A percentile compares a stretch with the other conserved stretches of the same genome.
phyloP scores from a whole-genome alignment of 2,888 invertebrate species.

The Lasioglossum marginatum region DNA sequence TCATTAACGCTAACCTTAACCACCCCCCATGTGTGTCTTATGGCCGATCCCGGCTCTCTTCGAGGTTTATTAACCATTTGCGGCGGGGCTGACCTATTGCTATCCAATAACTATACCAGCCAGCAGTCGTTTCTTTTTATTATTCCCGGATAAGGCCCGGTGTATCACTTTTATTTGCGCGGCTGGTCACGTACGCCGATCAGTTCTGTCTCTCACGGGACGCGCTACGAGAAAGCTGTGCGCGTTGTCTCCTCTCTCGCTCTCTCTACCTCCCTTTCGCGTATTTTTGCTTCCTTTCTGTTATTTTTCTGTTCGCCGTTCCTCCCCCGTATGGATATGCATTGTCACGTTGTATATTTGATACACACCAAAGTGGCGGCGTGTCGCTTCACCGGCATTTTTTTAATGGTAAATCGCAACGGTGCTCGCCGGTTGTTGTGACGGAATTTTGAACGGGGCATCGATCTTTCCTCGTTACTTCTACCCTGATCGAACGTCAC shows the following conservation, averaged over 20 bases:
- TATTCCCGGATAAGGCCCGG: slow-evolving; percentile 67
- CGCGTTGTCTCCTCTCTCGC: slow-evolving; percentile 2
- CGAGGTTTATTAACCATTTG: slow-evolving; percentile 77
- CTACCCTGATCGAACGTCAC: slow-evolving; percentile 5
- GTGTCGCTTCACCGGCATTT: slow-evolving; percentile 37
- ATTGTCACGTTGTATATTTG: slow-evolving; percentile 59
- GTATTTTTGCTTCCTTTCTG: slow-evolving; percentile 11
- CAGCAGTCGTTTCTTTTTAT: slow-evolving; percentile 72
- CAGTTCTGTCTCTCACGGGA: slow-evolving; percentile 58
- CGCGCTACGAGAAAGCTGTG: slow-evolving; percentile 42
- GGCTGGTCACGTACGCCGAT: slow-evolving; percentile 64
- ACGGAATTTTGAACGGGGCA: slow-evolving; percentile 16
- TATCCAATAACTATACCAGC: slow-evolving; percentile 72
- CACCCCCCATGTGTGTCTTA: slow-evolving; percentile 76
- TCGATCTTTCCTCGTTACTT: slow-evolving; percentile 18
- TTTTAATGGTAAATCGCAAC: slow-evolving; percentile 27
- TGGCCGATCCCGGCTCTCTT: slow-evolving; percentile 70
- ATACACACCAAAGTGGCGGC: slow-evolving; percentile 54
- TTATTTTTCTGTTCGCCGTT: slow-evolving; percentile 12
- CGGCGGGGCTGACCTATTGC: slow-evolving; percentile 70
- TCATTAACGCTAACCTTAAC: slow-evolving; percentile 82
- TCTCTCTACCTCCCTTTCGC: neutral
- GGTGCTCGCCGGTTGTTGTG: slow-evolving; percentile 21
- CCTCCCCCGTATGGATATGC: slow-evolving; percentile 45
- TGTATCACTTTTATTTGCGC: slow-evolving; percentile 66